phyloP scores from a whole-genome alignment of 1,140 invertebrate species.

The Brachionus rotundiformis region DNA sequence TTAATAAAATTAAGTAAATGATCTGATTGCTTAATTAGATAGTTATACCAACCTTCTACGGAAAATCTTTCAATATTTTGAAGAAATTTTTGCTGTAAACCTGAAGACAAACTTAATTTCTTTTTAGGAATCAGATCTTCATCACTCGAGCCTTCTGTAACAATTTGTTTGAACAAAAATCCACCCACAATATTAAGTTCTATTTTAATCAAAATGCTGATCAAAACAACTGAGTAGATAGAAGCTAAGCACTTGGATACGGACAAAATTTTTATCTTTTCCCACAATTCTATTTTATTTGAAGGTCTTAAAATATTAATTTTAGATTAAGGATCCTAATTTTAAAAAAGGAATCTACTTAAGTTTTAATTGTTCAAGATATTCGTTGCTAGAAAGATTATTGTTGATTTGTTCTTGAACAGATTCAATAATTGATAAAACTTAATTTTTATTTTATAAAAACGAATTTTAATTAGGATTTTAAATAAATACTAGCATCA shows the following conservation, averaged over 20 bases:
- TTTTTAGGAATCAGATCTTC: background rate
- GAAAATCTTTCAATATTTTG: slow-evolving; percentile 49
- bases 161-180: slow-evolving; percentile 13
- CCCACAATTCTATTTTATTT: slow-evolving; percentile 34
- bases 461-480: background rate
- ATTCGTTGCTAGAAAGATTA: background rate
- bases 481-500: slow-evolving; percentile 11
- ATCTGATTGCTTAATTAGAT: too few species aligned
- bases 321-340: background rate
- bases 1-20: background rate
- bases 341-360: background rate
- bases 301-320: background rate
- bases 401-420: slow-evolving; percentile 4
- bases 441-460: background rate
- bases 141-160: background rate
- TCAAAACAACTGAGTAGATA: background rate
- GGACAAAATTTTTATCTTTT: slow-evolving; percentile 31
- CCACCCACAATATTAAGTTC: slow-evolving; percentile 10
- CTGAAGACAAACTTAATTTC: background rate
- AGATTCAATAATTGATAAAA: background rate
- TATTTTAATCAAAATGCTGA: background rate
- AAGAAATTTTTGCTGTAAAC: slow-evolving; percentile 19
- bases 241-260: slow-evolving; percentile 17
- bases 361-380: slow-evolving; percentile 33
- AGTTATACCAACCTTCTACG: slow-evolving; percentile 2